Evolutionary conservation across 2,888 invertebrate species (phyloP).

Genomic region (Apantesis nais): DNA sequence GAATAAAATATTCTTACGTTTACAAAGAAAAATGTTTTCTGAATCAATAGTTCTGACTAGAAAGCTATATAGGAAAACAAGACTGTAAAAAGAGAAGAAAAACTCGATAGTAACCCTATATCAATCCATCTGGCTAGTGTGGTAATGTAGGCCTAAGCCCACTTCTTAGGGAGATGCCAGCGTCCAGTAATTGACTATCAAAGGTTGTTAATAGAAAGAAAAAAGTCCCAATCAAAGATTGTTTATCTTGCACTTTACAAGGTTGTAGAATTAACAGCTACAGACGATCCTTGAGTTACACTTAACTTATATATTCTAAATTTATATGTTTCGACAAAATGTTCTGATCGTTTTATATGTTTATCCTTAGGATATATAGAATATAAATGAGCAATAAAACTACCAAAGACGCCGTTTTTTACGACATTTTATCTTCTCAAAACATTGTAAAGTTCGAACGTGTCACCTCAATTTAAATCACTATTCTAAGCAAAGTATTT

Average conservation of each 20-base stretch:
- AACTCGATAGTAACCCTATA: no score
- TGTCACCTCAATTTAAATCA: conserved; percentile 33
- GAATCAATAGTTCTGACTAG: neutral
- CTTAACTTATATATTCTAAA: neutral
- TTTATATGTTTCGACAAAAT: neutral
- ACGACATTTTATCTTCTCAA: neutral
- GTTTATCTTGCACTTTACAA: neutral
- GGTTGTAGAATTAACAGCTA: neutral
- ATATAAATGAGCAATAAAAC: neutral
- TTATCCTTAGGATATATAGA: neutral
- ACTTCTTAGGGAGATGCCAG: no score
- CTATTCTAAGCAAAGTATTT: conserved; percentile 35
- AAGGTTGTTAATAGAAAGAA: neutral
- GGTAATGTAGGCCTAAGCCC: no score
- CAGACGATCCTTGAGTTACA: neutral
- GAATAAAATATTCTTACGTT: neutral
- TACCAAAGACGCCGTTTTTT: neutral
- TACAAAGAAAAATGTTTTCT: no score
- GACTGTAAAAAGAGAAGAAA: no score
- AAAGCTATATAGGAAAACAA: no score
- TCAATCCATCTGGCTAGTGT: no score
- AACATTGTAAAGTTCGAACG: conserved; percentile 26
- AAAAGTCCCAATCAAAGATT: neutral
- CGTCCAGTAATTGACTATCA: no score
- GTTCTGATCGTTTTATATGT: neutral